phyloP scores from a whole-genome alignment of 2,888 invertebrate species.

The Clitarchus hookeri region DNA sequence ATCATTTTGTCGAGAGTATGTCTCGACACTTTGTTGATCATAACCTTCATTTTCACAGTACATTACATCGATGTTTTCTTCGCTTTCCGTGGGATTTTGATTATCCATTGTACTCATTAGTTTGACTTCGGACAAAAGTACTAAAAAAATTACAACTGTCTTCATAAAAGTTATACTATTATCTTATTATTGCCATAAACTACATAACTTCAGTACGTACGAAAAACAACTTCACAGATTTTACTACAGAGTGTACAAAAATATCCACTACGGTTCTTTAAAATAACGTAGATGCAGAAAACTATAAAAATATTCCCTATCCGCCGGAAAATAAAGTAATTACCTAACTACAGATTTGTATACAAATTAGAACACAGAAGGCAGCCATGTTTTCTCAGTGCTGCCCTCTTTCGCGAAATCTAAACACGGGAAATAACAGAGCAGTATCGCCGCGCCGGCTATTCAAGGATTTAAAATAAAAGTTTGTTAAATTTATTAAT shows the following conservation, averaged over 20 bases:
- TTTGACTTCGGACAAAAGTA: not conserved
- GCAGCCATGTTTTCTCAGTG: conserved; percentile 8
- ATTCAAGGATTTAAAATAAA: no score
- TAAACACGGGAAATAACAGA: not conserved
- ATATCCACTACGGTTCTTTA: not conserved
- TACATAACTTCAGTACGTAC: not conserved
- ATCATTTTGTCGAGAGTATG: conserved; percentile 27
- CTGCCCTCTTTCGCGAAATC: not conserved
- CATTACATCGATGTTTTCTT: not conserved
- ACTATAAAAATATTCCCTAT: not conserved
- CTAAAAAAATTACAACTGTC: not conserved
- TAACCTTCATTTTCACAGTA: conserved; percentile 14
- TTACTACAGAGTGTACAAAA: not conserved
- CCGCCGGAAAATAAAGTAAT: not conserved
- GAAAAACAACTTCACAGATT: not conserved
- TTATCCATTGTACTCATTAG: not conserved
- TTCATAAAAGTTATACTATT: not conserved
- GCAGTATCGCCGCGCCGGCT: not conserved
- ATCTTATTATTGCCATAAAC: not conserved
- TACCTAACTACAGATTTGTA: not conserved
- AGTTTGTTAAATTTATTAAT: no score
- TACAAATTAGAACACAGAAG: conserved; percentile 12
- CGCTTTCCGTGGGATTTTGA: not conserved
- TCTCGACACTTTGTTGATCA: not conserved
- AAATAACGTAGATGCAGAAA: not conserved